phyloP scores from a whole-genome alignment of 2,888 invertebrate species.

The Melanophora roralis region DNA sequence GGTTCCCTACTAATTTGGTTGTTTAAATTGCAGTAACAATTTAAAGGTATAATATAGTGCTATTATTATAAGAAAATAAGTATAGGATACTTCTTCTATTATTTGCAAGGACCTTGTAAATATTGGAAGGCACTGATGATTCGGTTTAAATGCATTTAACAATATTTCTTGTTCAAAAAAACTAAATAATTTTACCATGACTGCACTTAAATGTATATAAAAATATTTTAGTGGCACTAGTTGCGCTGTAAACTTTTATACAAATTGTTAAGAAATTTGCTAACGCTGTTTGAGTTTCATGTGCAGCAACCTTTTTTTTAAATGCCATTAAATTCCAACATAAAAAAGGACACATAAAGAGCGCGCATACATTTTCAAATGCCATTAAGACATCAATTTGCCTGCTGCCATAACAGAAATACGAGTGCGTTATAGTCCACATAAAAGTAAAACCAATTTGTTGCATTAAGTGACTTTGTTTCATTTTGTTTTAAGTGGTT shows the following conservation, averaged over 20 bases:
- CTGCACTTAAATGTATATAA: too few relatives aligned
- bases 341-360: conserved; percentile 5
- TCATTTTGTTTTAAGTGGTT: not conserved
- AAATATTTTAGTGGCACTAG: not conserved
- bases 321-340: conserved; percentile 26
- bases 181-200: not conserved
- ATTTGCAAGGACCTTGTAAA: not conserved
- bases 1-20: too few relatives aligned
- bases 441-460: conserved; percentile 6
- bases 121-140: too few relatives aligned
- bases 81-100: not conserved
- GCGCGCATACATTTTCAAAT: not conserved
- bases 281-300: not conserved
- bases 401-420: not conserved
- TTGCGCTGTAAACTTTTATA: not conserved
- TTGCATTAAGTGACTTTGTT: not conserved
- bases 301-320: conserved; percentile 23
- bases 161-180: not conserved
- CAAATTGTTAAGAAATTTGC: conserved; percentile 17
- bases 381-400: conserved; percentile 2
- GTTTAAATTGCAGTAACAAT: too few relatives aligned
- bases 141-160: too few relatives aligned
- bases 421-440: not conserved
- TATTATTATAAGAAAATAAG: too few relatives aligned
- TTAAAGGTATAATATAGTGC: too few relatives aligned